These are phyloP conservation scores for Penaeus chinensis DNA, from an alignment of 1,140 invertebrate species.

Conservation along the genomic window DNA sequence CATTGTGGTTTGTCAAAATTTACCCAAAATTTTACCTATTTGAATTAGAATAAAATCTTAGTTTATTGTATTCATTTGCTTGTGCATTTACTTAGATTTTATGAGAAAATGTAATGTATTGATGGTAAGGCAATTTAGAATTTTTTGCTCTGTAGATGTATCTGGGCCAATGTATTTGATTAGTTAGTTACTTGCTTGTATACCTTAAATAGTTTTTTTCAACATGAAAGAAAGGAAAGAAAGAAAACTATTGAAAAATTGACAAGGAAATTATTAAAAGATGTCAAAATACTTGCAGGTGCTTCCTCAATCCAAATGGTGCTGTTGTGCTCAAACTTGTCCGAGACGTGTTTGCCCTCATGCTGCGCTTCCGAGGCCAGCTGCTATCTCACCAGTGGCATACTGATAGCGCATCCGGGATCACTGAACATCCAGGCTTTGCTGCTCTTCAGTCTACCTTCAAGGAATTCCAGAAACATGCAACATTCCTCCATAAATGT, in stretches of 20 bases:
- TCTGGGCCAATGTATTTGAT: no score
- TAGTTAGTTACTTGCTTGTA: not conserved
- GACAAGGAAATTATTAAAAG: no score
- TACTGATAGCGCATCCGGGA: not conserved
- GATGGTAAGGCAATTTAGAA: no score
- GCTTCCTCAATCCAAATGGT: slow-evolving; percentile 12
- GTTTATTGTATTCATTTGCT: no score
- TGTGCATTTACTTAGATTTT: no score
- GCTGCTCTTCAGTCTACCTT: not conserved
- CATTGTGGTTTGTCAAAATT: no score
- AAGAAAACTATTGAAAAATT: no score
- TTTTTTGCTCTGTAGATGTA: no score
- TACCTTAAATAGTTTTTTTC: not conserved
- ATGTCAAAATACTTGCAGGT: not conserved
- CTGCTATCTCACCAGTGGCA: not conserved
- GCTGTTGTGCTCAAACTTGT: slow-evolving; percentile 15
- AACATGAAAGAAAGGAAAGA: no score
- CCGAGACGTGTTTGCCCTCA: not conserved
- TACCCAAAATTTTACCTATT: no score
- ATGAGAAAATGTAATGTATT: no score
- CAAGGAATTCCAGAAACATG: slow-evolving; percentile 11
- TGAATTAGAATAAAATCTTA: no score
- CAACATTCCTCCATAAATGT: slow-evolving; percentile 2
- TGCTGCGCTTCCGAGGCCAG: slow-evolving; percentile 1
- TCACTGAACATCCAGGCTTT: slow-evolving; percentile 1